Evolutionary conservation across 2,888 invertebrate genomes (phyloP).

Genomic region (Noctua janthe): DNA sequence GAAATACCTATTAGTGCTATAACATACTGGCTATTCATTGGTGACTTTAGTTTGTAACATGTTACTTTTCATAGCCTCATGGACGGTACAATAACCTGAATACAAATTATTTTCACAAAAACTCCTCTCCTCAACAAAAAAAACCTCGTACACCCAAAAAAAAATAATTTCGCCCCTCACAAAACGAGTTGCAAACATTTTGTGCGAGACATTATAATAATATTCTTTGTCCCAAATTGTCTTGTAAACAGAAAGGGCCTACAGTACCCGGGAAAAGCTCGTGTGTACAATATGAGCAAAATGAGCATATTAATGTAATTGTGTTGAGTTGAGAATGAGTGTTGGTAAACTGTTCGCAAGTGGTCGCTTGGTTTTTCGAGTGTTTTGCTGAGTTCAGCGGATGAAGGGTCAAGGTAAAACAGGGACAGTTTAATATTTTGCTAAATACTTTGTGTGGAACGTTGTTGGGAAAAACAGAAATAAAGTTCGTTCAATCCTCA

Average conservation of each 20-base stretch:
- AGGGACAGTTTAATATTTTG: not conserved
- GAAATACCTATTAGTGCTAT: too few relatives aligned
- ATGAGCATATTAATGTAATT: slow-evolving; percentile 55
- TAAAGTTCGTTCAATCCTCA: not conserved
- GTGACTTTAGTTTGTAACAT: too few relatives aligned
- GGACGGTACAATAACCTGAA: not conserved
- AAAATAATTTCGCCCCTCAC: slow-evolving; percentile 7
- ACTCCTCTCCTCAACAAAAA: slow-evolving; percentile 4
- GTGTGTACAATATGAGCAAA: slow-evolving; percentile 38
- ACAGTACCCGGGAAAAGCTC: not conserved
- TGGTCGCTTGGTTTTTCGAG: slow-evolving; percentile 27
- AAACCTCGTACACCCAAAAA: slow-evolving; percentile 4
- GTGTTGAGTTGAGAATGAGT: slow-evolving; percentile 43
- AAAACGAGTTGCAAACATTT: slow-evolving; percentile 40
- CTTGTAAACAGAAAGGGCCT: slow-evolving; percentile 42
- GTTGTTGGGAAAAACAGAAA: not conserved
- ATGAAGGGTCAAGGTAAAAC: slow-evolving; percentile 1
- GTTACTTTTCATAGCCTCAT: too few relatives aligned
- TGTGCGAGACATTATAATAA: slow-evolving; percentile 42
- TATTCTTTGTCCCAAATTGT: slow-evolving; percentile 54
- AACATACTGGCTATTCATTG: too few relatives aligned
- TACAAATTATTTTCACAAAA: slow-evolving; percentile 22
- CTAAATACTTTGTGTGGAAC: slow-evolving; percentile 1
- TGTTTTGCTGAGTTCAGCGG: slow-evolving; percentile 26
- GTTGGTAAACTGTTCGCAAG: slow-evolving; percentile 45